Base-by-base conservation (phyloP, 2,113 vertebrate species). In the Callorhinus ursinus region DNA sequence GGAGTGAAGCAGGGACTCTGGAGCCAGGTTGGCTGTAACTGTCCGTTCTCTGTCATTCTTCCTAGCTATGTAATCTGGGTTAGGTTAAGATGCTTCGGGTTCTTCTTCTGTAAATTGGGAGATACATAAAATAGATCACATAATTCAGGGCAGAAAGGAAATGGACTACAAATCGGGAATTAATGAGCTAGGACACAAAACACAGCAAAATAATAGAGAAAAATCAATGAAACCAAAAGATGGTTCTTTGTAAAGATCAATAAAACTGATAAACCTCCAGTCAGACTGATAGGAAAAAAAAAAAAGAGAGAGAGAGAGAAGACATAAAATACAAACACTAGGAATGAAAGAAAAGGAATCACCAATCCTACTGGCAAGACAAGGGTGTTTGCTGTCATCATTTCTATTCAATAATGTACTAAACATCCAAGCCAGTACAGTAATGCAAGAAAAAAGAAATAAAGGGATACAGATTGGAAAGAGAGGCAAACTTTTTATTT, bases 131-230 rank as follows among this genome's bases (percentile, higher is more conserved):
- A 7, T 9, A 65, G 42, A 59, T 49, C 49, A 89, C 8, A 6
- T n/a, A 72, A 59, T 16, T 46, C 42, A 76, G 7, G 42, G 15
- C 16, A 91, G 67, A 91, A 85, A 90, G 33, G 42, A 88, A 59
- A 83, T 36, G 15, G n/a, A 69, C n/a, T 69, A 55, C n/a, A 89
- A 83, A 84, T 71, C 84, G 90, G 86, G 85, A 95, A 85, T 72
- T 42, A 86, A n/a, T 82, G 67, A 18, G 55, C 51, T 46, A 26
- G 69, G 80, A 83, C 26, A 88, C 12, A 80, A 74, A 67, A 57
- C 36, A 80, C 21, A 97, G 46, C 55, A 65, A 86, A 80, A 92
- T 7, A 14, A 65, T 4, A 92, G 53, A 53, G 4, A 24, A 28
- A 31, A 71, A 42, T 15, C 12, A 95, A 13, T 72, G 49, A 69